Base-by-base conservation (phyloP, 2,888 invertebrate species). In the Pasiphila rectangulata region DNA sequence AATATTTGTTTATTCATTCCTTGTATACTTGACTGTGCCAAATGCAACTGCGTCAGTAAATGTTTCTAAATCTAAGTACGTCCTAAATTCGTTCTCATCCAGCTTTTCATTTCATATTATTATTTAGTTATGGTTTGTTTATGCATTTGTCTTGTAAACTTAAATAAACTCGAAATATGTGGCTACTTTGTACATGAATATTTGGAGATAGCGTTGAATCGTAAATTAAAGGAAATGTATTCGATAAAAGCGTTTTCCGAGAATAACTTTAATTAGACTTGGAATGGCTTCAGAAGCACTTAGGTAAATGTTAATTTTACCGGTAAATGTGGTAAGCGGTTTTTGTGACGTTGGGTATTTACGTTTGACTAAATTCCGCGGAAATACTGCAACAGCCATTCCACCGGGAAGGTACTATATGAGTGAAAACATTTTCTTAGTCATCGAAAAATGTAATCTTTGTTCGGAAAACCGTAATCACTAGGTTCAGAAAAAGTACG, bases 221-320 rank as follows among this genome's bases (percentile, higher is more conserved):
- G 34, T 42, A 43, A 42, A 42, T 27, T 15, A 6, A 32, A 19
- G 9, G 13, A 27, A 21, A 29, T 43, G 16, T 19, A 13, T 29
- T 43, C 39, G 19, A 19, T 29, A 43, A 39, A 48, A 35, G 19
- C 34, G 24, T 36, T 36, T 46, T 15, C 21, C 15, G 20, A 43
- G 27, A 43, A 42, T 42, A 42, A 20, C 34, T 37, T 29, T 15
- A 19, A 16, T 17, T 27, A 12, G 20, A 12, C 40, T 41, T 30
- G 20, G 24, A 37, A 42, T 37, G 24, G 20, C 16, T 37, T 42
- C 25, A 32, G 21, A 37, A 44, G 37, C 17, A 37, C 20, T 16
- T 6, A 19, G n/a, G 16, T 27, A 21, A n/a, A n/a, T n/a, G n/a
- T 7, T 21, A 2, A 6, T 21, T 21, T 2, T 13, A 4, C 2